phyloP scores from a whole-genome alignment of 2,113 vertebrate species.

The Bubalus kerabau region DNA sequence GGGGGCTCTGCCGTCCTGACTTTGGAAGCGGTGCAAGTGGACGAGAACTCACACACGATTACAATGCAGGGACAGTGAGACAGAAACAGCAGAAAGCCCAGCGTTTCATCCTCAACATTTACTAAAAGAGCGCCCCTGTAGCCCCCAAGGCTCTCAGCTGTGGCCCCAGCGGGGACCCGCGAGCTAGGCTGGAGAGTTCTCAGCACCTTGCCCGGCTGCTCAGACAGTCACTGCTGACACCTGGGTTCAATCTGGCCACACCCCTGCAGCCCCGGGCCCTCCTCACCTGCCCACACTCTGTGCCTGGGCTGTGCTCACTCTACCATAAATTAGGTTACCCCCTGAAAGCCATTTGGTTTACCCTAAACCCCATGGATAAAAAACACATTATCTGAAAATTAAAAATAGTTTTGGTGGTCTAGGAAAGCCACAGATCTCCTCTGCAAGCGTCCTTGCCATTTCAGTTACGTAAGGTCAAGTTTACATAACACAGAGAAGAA shows the following conservation, averaged over 20 bases:
- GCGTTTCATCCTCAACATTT: fast-evolving
- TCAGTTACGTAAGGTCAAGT: neutral
- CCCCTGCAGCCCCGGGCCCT: neutral
- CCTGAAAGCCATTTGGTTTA: neutral
- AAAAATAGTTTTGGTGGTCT: neutral
- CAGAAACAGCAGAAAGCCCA: neutral
- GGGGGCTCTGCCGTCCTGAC: fast-evolving
- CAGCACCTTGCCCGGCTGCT: fast-evolving
- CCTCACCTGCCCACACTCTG: too few relatives aligned
- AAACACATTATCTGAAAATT: neutral
- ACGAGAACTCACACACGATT: fast-evolving
- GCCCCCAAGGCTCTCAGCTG: neutral
- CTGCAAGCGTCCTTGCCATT: neutral
- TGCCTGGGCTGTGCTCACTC: neutral
- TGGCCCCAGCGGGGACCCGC: fast-evolving
- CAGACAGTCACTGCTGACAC: fast-evolving
- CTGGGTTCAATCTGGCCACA: neutral
- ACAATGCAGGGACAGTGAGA: neutral
- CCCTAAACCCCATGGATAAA: neutral
- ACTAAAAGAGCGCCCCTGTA: neutral
- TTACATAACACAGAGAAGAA: neutral
- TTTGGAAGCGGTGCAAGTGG: fast-evolving
- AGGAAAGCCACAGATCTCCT: neutral
- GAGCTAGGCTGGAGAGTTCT: neutral
- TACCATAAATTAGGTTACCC: neutral